Base-by-base conservation (phyloP, 2,113 vertebrate species). In the Aspiorhynchus laticeps region DNA sequence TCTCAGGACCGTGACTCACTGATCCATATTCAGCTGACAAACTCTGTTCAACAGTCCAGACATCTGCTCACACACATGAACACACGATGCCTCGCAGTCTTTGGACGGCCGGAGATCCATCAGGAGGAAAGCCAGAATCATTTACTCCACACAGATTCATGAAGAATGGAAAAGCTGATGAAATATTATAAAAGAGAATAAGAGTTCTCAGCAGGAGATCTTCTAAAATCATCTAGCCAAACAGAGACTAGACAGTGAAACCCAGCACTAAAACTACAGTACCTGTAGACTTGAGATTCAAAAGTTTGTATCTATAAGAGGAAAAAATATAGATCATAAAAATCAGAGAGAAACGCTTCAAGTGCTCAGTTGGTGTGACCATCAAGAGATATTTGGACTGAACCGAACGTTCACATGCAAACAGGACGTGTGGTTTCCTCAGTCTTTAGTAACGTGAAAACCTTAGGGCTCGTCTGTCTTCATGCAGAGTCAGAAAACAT, bases 401-500 rank as follows among this genome's bases (percentile, higher is more conserved):
- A 61, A 80, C 56, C 21, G n/a, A 65, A 17, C 12, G n/a, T 48
- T 76, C 41, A 81, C 79, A 65, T 65, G 36, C 79, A 81, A 26
- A 19, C n/a, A 43, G 14, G 59, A 19, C 1, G 15, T 19, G 7
- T 28, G 33, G 21, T 36, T 79, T 75, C 11, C 14, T 46, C 2
- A 36, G 31, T 33, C 76, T 33, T 33, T 33, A 41, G 38, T 43
- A n/a, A 38, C 0, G 17, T 80, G 21, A 61, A 80, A 80, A 80
- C 31, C 24, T 63, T 26, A 7, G 43, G 46, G n/a, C 10, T 77
- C 26, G 12, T 51, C 15, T 21, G 26, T 24, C n/a, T 21, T 80
- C 79, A 65, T 81, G 59, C 79, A 81, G 33, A 51, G 31, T 59
- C 28, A 80, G 31, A 59, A 65, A 48, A 75, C 41, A 73, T 38